A percentile compares a stretch with the other conserved stretches of the same genome.
Conservation (phyloP, 2,113 vertebrate genomes). For the Ursus arctos region DNA sequence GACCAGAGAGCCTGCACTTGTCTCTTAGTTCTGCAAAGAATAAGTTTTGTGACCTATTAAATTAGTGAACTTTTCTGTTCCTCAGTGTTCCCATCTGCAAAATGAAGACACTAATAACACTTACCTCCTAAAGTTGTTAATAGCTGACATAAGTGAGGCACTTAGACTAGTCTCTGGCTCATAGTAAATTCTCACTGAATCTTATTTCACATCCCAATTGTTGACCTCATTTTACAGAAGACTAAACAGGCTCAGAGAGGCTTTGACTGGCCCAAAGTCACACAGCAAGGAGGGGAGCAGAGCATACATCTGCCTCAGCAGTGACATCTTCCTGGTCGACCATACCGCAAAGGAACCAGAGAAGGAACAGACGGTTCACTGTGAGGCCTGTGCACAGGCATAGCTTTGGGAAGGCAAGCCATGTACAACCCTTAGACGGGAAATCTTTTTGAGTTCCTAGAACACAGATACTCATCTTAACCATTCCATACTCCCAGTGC, state of each 20-base stretch:
- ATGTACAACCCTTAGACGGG: neutral
- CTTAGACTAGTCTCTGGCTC: neutral
- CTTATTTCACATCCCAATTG: neutral
- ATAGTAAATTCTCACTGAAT: neutral
- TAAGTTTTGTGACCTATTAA: neutral
- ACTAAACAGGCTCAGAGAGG: neutral
- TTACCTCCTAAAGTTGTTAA: neutral
- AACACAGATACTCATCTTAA: neutral
- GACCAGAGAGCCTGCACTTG: neutral
- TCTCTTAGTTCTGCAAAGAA: neutral
- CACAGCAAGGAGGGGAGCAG: neutral
- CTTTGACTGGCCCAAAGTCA: neutral
- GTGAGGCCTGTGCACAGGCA: neutral
- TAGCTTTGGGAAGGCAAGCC: neutral
- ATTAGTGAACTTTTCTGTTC: neutral
- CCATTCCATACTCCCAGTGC: neutral
- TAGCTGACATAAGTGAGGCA: neutral
- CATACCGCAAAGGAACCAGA: neutral
- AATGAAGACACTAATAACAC: neutral
- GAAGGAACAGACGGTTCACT: neutral
- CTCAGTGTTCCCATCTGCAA: neutral
- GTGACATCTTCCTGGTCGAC: neutral
- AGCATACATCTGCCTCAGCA: neutral
- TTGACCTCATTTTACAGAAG: neutral
- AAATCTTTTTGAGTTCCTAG: neutral